A percentile compares a stretch with the other conserved stretches of the same genome.
These are phyloP conservation scores for Teleogryllus occipitalis DNA, from an alignment of 1,140 invertebrate species.

Conservation along the genomic window DNA sequence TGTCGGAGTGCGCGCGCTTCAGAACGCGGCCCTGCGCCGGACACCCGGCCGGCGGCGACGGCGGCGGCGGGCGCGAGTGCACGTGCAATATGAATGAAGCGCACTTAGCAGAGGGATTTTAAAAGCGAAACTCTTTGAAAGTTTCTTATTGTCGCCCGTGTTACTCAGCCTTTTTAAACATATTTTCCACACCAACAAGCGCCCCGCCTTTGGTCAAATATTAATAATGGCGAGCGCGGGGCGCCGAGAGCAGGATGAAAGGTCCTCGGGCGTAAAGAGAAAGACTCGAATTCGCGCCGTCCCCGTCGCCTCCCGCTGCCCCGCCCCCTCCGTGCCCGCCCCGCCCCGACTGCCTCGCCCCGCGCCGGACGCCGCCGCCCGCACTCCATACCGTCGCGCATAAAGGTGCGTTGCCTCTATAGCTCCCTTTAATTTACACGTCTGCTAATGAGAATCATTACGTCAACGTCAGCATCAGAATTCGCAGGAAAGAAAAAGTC, in stretches of 20 bases:
- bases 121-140: conserved; percentile 1
- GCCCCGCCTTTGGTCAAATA: neutral
- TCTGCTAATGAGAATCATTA: conserved; percentile 5
- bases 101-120: conserved; percentile 1
- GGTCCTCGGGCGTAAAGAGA: neutral
- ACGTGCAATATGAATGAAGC: neutral
- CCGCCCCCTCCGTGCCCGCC: too few species aligned
- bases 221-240: neutral
- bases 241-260: neutral
- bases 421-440: conserved; percentile 1
- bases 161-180: neutral
- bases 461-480: neutral
- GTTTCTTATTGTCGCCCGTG: neutral
- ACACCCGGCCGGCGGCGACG: too few species aligned
- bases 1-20: too few species aligned
- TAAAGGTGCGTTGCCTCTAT: neutral
- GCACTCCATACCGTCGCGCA: neutral
- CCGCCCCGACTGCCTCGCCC: too few species aligned
- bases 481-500: neutral
- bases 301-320: too few species aligned
- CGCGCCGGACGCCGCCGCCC: neutral
- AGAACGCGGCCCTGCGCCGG: too few species aligned
- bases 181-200: neutral
- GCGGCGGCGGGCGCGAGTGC: neutral
- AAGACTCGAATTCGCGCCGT: neutral